These are phyloP conservation scores for Enteromius anoplus DNA, from an alignment of 2,797 vertebrate genomes.

Conservation along the genomic window DNA sequence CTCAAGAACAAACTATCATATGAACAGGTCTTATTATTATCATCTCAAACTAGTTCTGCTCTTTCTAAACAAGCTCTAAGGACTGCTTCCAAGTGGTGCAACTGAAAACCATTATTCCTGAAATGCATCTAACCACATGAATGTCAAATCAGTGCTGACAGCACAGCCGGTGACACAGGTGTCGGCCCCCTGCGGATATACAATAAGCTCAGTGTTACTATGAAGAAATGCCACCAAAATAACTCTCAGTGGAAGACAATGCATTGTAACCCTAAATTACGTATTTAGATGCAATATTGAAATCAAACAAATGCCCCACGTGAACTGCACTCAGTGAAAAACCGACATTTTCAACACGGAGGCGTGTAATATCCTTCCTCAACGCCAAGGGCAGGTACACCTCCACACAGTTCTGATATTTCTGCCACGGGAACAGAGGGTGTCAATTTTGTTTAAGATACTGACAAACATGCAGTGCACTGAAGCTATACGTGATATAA, in stretches of 20 bases:
- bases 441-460: slow-evolving; percentile 5
- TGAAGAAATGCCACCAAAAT: slow-evolving; percentile 12
- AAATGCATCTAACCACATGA: slow-evolving; percentile 27
- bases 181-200: slow-evolving; percentile 12
- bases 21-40: slow-evolving; percentile 45
- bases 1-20: slow-evolving; percentile 37
- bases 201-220: slow-evolving; percentile 15
- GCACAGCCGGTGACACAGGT: slow-evolving; percentile 34
- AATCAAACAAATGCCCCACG: not conserved
- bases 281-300: slow-evolving; percentile 1
- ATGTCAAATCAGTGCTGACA: slow-evolving; percentile 20
- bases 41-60: slow-evolving; percentile 41
- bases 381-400: slow-evolving; percentile 19
- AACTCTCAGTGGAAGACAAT: slow-evolving; percentile 9
- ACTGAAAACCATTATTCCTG: slow-evolving; percentile 34
- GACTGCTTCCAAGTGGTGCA: not conserved
- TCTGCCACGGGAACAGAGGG: slow-evolving; percentile 24
- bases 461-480: not conserved
- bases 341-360: not conserved
- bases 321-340: slow-evolving; percentile 7
- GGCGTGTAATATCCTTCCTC: slow-evolving; percentile 15
- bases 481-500: not conserved
- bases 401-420: slow-evolving; percentile 36
- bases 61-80: not conserved
- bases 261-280: not conserved